A percentile compares a stretch with the other conserved stretches of the same genome.
These are phyloP conservation scores for Pardosa pseudoannulata DNA, from an alignment of 2,888 invertebrate genomes.

Conservation along the genomic window DNA sequence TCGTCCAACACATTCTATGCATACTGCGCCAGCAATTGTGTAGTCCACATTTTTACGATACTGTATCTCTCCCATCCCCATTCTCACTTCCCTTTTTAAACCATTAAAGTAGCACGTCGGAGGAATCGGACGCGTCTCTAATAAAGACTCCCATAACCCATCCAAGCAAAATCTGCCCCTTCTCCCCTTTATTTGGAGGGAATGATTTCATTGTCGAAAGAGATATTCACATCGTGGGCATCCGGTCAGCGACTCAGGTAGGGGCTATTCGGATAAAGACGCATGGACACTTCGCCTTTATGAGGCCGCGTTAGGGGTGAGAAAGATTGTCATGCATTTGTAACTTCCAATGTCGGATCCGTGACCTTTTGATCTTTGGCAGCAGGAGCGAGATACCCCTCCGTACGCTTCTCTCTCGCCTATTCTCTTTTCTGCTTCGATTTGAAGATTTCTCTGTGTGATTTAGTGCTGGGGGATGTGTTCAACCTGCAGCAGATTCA, in stretches of 20 bases:
- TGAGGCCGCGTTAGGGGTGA: constrained; percentile 19
- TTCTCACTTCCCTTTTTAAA: background rate
- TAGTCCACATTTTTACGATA: background rate
- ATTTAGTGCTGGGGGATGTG: constrained; percentile 30
- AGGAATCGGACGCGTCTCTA: background rate
- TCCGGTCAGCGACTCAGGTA: constrained; percentile 32
- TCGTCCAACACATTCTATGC: background rate
- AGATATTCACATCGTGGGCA: constrained; percentile 6
- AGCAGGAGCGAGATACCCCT: background rate
- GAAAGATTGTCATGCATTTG: constrained; percentile 63
- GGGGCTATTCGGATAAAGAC: constrained; percentile 38
- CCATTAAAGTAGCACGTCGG: constrained; percentile 8
- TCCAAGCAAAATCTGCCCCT: background rate
- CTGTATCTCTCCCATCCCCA: background rate
- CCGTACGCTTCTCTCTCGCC: background rate
- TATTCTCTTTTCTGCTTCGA: background rate
- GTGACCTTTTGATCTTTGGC: constrained; percentile 23
- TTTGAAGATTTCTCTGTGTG: constrained; percentile 22
- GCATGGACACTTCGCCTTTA: constrained; percentile 11
- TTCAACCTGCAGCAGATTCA: background rate
- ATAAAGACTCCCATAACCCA: constrained; percentile 13
- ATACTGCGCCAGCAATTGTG: background rate
- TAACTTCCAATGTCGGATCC: constrained; percentile 29
- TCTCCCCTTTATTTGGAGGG: background rate
- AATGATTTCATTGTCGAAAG: background rate